Evolutionary conservation across 2,888 invertebrate species (phyloP).

Genomic region (Caenorhabditis japonica): DNA sequence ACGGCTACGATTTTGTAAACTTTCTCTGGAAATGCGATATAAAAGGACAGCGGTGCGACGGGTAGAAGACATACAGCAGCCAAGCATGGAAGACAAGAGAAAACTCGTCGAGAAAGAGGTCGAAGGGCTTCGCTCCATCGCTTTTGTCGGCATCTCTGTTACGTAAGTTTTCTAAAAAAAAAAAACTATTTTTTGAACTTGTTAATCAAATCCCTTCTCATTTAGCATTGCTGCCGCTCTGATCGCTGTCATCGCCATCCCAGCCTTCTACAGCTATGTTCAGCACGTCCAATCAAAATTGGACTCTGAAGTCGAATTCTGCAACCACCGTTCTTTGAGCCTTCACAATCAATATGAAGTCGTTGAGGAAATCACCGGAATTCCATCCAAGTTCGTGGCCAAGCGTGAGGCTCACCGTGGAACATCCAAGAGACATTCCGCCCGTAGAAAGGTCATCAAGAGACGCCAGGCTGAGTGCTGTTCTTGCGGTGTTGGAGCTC

Average conservation of each 20-base stretch:
- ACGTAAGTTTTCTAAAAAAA: no score
- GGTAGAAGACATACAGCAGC: constrained; percentile 27
- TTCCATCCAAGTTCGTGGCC: constrained; percentile 47
- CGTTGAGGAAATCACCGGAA: constrained; percentile 50
- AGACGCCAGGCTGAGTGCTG: constrained; percentile 59
- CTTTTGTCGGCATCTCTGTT: constrained; percentile 53
- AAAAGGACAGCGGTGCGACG: constrained; percentile 19
- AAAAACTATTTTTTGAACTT: no score
- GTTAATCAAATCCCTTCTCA: constrained; percentile 6
- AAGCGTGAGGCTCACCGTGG: constrained; percentile 47
- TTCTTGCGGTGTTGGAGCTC: constrained; percentile 62
- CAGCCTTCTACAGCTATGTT: constrained; percentile 53
- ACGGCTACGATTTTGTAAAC: constrained; percentile 34
- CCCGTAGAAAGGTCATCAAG: constrained; percentile 41
- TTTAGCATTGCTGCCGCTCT: constrained; percentile 47
- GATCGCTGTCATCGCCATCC: constrained; percentile 46
- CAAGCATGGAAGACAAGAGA: constrained; percentile 52
- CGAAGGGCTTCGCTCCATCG: constrained; percentile 47
- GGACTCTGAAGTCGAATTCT: constrained; percentile 48
- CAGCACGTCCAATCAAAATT: constrained; percentile 50
- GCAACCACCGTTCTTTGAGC: constrained; percentile 49
- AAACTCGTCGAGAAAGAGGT: constrained; percentile 47
- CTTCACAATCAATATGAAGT: constrained; percentile 51
- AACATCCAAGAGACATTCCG: constrained; percentile 37
- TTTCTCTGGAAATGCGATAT: constrained; percentile 47